Base-by-base conservation (phyloP, 1,140 invertebrate species). In the Mamestra configurata region DNA sequence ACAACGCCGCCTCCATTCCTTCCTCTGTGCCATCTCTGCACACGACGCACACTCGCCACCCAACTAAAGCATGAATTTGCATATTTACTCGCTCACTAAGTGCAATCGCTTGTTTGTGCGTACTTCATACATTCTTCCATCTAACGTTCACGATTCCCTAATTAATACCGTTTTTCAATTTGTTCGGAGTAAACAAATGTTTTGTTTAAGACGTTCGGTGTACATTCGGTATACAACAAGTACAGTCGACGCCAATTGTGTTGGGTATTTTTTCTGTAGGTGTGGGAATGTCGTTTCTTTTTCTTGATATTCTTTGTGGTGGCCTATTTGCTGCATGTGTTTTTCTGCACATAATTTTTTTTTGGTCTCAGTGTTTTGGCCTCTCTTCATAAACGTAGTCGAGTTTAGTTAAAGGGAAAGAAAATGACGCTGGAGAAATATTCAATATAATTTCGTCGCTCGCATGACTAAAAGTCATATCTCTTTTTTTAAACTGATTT, bases 41-140 rank as follows among this genome's bases (percentile, higher is more conserved):
- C 84, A 89, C 88, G 86, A 85, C 84, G 81, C 90, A 92, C 88
- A 91, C 89, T 88, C 85, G 82, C 80, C 61, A 80, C 70, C 80
- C 82, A 81, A 86, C 84, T 88, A 89, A 89, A 88, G 87, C 88
- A 89, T 92, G 90, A 94, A 92, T 94, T 92, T 89, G 90, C 92
- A 94, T 94, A 93, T 94, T 87, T 84, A 86, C 86, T 84, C 89
- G 84, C 84, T 86, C 83, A 81, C 90, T 94, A 94, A 94, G 92
- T 94, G 92, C 91, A 91, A 93, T 94, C 87, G 90, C 92, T 88
- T 94, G 92, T 94, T 90, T 89, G 86, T 88, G 87, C 87, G 86
- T 86, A 88, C 90, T 91, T 85, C 79, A 68, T 82, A 86, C 86
- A 90, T 89, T 90, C 88, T 88, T 91, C 86, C 84, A 87, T 84